These are phyloP conservation scores for Cheumatopsyche charites DNA, from an alignment of 1,140 invertebrate species.

Conservation along the genomic window DNA sequence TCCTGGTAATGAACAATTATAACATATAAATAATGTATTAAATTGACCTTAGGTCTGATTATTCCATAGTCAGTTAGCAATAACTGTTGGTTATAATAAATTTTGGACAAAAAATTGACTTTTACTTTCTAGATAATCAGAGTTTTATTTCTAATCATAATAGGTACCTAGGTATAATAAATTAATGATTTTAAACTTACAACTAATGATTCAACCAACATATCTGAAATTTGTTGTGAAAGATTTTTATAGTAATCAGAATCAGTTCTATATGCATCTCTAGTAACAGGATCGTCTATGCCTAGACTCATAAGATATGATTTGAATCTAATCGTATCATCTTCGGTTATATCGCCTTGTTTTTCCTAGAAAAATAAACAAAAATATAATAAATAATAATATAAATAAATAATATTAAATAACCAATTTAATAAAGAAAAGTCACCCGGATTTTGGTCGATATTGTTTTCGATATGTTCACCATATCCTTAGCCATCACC, in stretches of 20 bases:
- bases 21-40: not conserved
- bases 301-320: slow-evolving; percentile 95
- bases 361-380: slow-evolving; percentile 71
- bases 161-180: not conserved
- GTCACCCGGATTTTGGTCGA: slow-evolving; percentile 89
- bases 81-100: too few relatives aligned
- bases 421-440: not conserved
- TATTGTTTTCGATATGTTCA: slow-evolving; percentile 88
- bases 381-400: not conserved
- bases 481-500: slow-evolving; percentile 98
- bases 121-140: too few relatives aligned
- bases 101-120: too few relatives aligned
- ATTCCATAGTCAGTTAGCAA: too few relatives aligned
- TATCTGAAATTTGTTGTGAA: slow-evolving; percentile 83
- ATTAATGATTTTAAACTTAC: slow-evolving; percentile 57
- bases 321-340: slow-evolving; percentile 96
- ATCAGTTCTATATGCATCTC: slow-evolving; percentile 85
- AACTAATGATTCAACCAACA: slow-evolving; percentile 81
- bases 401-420: not conserved
- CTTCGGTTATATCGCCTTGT: slow-evolving; percentile 95
- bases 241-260: slow-evolving; percentile 87
- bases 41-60: too few relatives aligned
- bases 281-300: slow-evolving; percentile 96
- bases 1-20: slow-evolving; percentile 66
- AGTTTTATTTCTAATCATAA: too few relatives aligned